Base-by-base conservation (phyloP, 1,140 invertebrate species). In the Bicyclus anynana region DNA sequence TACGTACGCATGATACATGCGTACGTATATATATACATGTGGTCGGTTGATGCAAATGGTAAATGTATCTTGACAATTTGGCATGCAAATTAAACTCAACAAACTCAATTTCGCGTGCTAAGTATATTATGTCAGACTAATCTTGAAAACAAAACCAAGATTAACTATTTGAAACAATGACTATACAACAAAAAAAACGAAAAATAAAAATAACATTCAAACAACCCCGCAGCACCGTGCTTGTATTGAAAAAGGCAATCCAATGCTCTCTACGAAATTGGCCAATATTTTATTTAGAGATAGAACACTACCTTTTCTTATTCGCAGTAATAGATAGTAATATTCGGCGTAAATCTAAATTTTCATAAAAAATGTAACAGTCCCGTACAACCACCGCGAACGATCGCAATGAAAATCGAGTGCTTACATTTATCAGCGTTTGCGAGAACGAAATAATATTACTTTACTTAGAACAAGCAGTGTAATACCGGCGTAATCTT, bases 391-490 rank as follows among this genome's bases (percentile, higher is more conserved):
- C 27, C n/a, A n/a, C 21, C 37, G 57, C 47, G 50, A 59, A 59
- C 48, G 62, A 60, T 59, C 17, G 67, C 59, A 62, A 69, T 69
- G 62, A 69, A 65, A 65, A 62, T 69, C 67, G 63, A 68, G 59
- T 60, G 53, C 44, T 42, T 53, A 60, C 57, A 66, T 69, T 54
- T 65, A 61, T 65, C 59, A 65, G 56, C 21, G 62, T 59, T 59
- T 56, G 59, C 51, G 53, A 35, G 59, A 46, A 54, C 49, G 46
- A 51, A 58, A 61, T 64, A 61, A 63, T 67, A 49, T 59, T 61
- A 59, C 53, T 51, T n/a, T 59, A 59, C 53, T 62, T 61, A 52
- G 59, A 64, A 64, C 55, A 61, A 54, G 55, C 48, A 50, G 17
- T 17, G 61, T 63, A 59, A 63, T 63, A 63, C 40, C 40, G 23